Evolutionary conservation across 2,113 vertebrate species (phyloP), one percentile per base, ranked within the genome.

Genomic region (Nicator chloris): DNA sequence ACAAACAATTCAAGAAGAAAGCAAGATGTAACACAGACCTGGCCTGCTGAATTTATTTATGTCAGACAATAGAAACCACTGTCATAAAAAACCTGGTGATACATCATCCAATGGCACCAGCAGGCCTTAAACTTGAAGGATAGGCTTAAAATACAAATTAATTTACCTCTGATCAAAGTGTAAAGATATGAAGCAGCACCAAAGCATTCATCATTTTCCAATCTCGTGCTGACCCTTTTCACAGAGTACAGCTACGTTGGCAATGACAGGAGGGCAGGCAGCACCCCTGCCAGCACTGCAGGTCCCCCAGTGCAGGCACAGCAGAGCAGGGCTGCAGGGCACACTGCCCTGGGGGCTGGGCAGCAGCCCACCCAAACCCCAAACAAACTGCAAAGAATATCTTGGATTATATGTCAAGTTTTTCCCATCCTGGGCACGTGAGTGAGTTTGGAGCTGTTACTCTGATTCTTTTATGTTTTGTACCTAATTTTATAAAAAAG

Each of bases 1-100:
- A 91, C 44, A 75, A 96, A 88, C 75, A 92, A 86, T 91, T 96
- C 80, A 76, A 86, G 87, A 96, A 95, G 84, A 5, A 39, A 24
- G 17, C 54, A 79, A 96, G 91, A 95, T 87, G 87, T 79, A 97
- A 90, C 75, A 92, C n/a, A 94, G 87, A 93, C 80, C 71, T 78
- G 60, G 70, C 82, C 79, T 91, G 49, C 65, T 64, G 64, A 93
- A 97, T 96, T 96, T 94, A 97, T 97, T 98, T 96, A 54, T 64
- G 96, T 70, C 66, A 95, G 82, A 76, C 65, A 53, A 47, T 61
- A 83, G 89, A 93, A 97, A 90, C 53, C 33, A 72, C 19, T 93
- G 84, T 93, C 93, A 90, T 95, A 90, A 96, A 95, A 95, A 90
- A 35, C 63, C 95, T 68, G 49, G 35, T 72, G 92, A 86, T 59